Percentiles rank a stretch among this genome's conserved stretches.
These are phyloP conservation scores for Uropetala carovei DNA, from an alignment of 2,888 invertebrate species.

Conservation along the genomic window DNA sequence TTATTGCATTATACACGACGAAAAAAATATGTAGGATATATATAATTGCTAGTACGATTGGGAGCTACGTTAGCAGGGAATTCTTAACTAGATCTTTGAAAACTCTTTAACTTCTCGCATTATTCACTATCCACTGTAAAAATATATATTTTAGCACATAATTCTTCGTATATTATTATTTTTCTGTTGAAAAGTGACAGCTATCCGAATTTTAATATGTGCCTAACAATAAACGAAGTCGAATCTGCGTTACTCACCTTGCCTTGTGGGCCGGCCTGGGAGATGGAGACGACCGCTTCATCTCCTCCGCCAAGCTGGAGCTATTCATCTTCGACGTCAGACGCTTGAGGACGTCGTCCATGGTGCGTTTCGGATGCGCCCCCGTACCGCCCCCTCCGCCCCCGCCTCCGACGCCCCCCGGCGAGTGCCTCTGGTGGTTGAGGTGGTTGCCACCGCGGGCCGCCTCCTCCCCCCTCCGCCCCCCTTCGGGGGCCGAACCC, in stretches of 20 bases:
- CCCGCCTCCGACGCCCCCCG: constrained; percentile 71
- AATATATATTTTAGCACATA: too few species aligned
- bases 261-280: constrained; percentile 76
- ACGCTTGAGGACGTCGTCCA: constrained; percentile 94
- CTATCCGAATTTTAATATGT: neutral
- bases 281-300: constrained; percentile 78
- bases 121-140: too few species aligned
- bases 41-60: too few species aligned
- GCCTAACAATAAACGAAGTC: too few species aligned
- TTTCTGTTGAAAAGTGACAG: neutral
- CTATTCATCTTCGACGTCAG: constrained; percentile 91
- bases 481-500: constrained; percentile 71
- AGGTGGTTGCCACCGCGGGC: constrained; percentile 66
- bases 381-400: constrained; percentile 79
- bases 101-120: too few species aligned
- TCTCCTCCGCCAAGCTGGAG: constrained; percentile 76
- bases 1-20: too few species aligned
- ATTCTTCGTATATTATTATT: too few species aligned
- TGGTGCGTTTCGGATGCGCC: constrained; percentile 78
- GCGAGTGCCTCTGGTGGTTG: constrained; percentile 67
- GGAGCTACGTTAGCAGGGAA: too few species aligned
- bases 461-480: constrained; percentile 69
- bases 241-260: neutral
- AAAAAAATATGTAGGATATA: too few species aligned
- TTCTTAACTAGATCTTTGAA: too few species aligned